These are phyloP conservation scores for Eilema sororculum DNA, from an alignment of 2,888 invertebrate species.

Conservation along the genomic window DNA sequence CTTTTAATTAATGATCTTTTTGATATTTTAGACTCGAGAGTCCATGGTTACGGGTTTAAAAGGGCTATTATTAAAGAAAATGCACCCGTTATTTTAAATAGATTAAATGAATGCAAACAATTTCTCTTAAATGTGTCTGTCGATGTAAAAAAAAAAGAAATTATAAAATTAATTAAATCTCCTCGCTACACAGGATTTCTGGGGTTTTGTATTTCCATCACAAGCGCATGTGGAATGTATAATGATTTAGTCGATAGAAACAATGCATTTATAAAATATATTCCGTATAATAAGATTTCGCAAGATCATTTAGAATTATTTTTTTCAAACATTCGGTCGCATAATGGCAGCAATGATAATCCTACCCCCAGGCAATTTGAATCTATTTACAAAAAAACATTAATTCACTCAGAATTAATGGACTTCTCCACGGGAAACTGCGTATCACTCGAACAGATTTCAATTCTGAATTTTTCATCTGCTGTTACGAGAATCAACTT, in stretches of 20 bases:
- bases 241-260: neutral
- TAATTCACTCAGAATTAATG: neutral
- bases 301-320: constrained; percentile 2
- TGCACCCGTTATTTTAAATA: neutral
- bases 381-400: neutral
- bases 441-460: constrained; percentile 11
- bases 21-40: constrained; percentile 6
- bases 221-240: neutral
- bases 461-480: constrained; percentile 17
- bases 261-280: neutral
- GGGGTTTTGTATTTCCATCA: neutral
- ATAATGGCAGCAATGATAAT: neutral
- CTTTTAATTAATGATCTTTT: neutral
- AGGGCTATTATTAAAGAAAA: neutral
- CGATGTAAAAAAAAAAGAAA: neutral
- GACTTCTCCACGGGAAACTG: constrained; percentile 9
- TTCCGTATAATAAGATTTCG: neutral
- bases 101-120: neutral
- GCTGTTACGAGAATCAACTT: constrained; percentile 16
- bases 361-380: neutral
- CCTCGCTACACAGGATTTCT: neutral
- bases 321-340: neutral
- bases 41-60: constrained; percentile 1
- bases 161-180: neutral
- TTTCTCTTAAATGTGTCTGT: neutral